Conservation (phyloP, 2,888 invertebrate species). For the Dryomyza anilis region DNA sequence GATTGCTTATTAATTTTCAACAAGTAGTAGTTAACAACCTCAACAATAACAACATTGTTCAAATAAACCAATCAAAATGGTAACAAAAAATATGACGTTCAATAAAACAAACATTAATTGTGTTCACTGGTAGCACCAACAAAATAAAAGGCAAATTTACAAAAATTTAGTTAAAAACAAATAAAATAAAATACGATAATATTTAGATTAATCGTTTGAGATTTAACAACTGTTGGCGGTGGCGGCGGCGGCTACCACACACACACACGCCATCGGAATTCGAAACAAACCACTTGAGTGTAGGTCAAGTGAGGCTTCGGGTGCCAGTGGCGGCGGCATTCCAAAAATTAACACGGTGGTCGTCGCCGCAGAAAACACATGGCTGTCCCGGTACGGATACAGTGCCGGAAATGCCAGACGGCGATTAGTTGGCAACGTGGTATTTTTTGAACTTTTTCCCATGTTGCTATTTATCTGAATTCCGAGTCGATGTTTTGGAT, state of each 20-base stretch:
- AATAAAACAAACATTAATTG: not conserved
- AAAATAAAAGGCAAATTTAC: conserved; percentile 1
- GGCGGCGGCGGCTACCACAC: not conserved
- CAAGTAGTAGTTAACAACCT: not conserved
- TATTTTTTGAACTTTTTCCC: too few relatives aligned
- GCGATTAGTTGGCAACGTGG: too few relatives aligned
- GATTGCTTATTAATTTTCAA: not conserved
- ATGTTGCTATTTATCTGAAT: too few relatives aligned
- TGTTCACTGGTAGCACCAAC: not conserved
- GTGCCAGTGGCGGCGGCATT: too few relatives aligned
- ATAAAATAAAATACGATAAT: not conserved
- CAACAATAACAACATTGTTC: conserved; percentile 3
- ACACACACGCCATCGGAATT: not conserved
- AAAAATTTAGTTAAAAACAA: not conserved
- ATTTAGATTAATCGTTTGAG: not conserved
- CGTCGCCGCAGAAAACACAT: too few relatives aligned
- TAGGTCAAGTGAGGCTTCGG: not conserved
- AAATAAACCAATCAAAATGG: not conserved
- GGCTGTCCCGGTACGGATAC: too few relatives aligned
- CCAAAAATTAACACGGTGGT: too few relatives aligned
- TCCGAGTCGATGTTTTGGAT: too few relatives aligned
- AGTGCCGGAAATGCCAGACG: too few relatives aligned
- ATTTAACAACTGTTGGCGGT: too few relatives aligned
- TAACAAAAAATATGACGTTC: not conserved
- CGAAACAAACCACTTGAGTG: not conserved